Evolutionary conservation across 2,888 invertebrate genomes (phyloP).

Genomic region (Agrypnus murinus): DNA sequence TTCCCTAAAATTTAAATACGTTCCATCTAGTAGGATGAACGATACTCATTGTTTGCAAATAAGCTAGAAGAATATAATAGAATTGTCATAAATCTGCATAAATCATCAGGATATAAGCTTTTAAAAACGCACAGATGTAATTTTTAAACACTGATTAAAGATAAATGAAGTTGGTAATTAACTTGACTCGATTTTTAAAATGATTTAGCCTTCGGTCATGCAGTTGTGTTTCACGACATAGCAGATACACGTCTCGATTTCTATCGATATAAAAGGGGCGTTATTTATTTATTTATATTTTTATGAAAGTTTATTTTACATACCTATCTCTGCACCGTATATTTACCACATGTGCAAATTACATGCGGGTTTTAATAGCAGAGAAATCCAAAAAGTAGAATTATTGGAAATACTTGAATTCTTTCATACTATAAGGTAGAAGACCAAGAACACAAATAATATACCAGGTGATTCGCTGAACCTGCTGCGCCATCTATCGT

Average conservation of each 20-base stretch:
- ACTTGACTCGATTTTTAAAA: slow-evolving; percentile 24
- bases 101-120: slow-evolving; percentile 40
- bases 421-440: no score
- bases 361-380: slow-evolving; percentile 16
- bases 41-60: slow-evolving; percentile 45
- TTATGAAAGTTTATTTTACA: slow-evolving; percentile 24
- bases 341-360: slow-evolving; percentile 11
- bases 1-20: slow-evolving; percentile 22
- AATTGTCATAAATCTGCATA: slow-evolving; percentile 37
- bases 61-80: slow-evolving; percentile 35
- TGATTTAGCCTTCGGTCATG: slow-evolving; percentile 28
- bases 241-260: slow-evolving; percentile 23
- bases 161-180: slow-evolving; percentile 28
- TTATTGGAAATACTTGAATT: neutral
- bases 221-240: slow-evolving; percentile 33
- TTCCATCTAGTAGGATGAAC: slow-evolving; percentile 1
- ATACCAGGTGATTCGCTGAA: no score
- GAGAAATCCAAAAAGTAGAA: neutral
- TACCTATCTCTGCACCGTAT: neutral
- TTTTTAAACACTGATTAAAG: slow-evolving; percentile 24
- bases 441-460: no score
- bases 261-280: slow-evolving; percentile 5
- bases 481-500: no score
- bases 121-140: slow-evolving; percentile 17
- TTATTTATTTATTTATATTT: slow-evolving; percentile 21